Evolutionary conservation across 1,140 invertebrate genomes (phyloP).

Genomic region (Caligus rogercresseyi): DNA sequence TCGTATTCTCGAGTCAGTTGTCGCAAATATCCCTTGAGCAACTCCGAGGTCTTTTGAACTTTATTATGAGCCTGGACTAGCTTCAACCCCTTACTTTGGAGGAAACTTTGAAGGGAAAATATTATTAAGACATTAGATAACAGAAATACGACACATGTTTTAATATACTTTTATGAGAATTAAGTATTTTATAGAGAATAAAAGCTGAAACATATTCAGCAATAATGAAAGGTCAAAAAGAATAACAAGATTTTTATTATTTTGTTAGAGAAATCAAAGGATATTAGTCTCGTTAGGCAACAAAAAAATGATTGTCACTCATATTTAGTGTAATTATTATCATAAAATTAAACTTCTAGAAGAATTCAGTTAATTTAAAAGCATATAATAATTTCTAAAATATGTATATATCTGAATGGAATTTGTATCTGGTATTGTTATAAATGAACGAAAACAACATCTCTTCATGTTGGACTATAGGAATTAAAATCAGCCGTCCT

Average conservation of each 20-base stretch:
- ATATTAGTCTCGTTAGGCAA: too few species aligned
- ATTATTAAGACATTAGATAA: too few species aligned
- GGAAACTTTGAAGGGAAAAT: too few species aligned
- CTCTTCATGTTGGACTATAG: too few species aligned
- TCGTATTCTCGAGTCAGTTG: neutral
- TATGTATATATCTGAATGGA: too few species aligned
- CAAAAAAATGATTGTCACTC: neutral
- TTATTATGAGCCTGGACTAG: neutral
- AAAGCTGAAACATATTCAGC: neutral
- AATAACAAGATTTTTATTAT: neutral
- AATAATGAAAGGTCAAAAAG: neutral
- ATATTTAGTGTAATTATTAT: neutral
- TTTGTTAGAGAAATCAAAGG: neutral
- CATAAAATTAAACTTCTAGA: neutral
- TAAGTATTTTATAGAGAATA: neutral
- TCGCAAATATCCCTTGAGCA: neutral
- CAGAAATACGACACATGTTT: neutral
- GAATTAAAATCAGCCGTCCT: too few species aligned
- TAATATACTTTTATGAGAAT: neutral
- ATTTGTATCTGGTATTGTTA: too few species aligned
- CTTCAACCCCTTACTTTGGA: neutral
- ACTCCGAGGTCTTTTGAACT: neutral
- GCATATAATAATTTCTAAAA: too few species aligned
- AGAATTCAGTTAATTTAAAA: too few species aligned
- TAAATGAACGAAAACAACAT: too few species aligned